A percentile compares a stretch with the other conserved stretches of the same genome.
These are phyloP conservation scores for Siniperca scherzeri DNA, from an alignment of 2,797 vertebrate species.

Conservation along the genomic window DNA sequence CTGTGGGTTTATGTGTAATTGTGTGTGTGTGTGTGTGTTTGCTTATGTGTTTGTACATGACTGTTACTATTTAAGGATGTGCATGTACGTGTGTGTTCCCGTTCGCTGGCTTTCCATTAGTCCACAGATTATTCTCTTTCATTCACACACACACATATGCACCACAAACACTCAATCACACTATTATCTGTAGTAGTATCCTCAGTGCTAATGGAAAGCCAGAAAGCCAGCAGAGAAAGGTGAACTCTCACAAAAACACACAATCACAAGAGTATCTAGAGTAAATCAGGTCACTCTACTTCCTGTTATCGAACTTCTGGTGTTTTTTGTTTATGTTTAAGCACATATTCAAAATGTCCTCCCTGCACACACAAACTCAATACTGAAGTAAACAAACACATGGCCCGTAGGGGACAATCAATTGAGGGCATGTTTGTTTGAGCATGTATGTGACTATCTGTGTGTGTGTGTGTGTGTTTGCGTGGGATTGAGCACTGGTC, in stretches of 20 bases:
- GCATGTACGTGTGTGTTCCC: not conserved
- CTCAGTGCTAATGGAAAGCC: not conserved
- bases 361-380: conserved; percentile 7
- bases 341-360: not conserved
- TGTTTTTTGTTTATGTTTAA: conserved; percentile 14
- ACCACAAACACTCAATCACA: not conserved
- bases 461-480: conserved; percentile 24
- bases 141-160: conserved; percentile 4
- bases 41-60: not conserved
- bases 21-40: not conserved
- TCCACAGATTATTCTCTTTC: not conserved
- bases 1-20: not conserved
- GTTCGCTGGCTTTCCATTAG: conserved; percentile 10
- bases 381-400: conserved; percentile 26
- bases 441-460: conserved; percentile 12
- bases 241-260: not conserved
- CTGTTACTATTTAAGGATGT: not conserved
- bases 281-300: conserved; percentile 30
- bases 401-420: conserved; percentile 25
- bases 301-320: conserved; percentile 29
- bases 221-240: not conserved
- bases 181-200: not conserved
- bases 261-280: not conserved
- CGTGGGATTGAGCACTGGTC: conserved; percentile 7
- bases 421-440: conserved; percentile 19